phyloP scores from a whole-genome alignment of 1,140 invertebrate species.

The Andrena cerasifolii region DNA sequence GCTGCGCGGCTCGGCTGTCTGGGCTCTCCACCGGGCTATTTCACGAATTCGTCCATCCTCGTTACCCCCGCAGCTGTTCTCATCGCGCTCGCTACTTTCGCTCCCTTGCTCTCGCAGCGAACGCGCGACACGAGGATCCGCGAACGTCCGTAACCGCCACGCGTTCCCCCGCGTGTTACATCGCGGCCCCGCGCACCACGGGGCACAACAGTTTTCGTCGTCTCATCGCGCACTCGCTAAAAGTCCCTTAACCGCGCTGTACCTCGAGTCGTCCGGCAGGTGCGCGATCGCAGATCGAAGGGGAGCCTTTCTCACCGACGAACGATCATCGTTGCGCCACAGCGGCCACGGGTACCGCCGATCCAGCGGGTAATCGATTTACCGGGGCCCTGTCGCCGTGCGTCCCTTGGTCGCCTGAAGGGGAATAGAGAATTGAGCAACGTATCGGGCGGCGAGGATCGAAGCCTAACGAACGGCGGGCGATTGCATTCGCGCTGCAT shows the following conservation, averaged over 20 bases:
- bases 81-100: slow-evolving; percentile 33
- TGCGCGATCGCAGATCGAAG: not conserved
- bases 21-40: slow-evolving; percentile 46
- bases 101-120: slow-evolving; percentile 12
- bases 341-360: not conserved
- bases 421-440: slow-evolving; percentile 25
- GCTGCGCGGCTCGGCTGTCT: slow-evolving; percentile 26
- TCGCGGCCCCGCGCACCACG: slow-evolving; percentile 36
- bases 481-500: slow-evolving; percentile 42
- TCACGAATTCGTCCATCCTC: slow-evolving; percentile 65
- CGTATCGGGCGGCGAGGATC: slow-evolving; percentile 19
- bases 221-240: slow-evolving; percentile 8
- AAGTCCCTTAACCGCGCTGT: no score
- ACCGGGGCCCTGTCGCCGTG: no score
- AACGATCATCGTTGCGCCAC: not conserved
- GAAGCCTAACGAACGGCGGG: slow-evolving; percentile 10
- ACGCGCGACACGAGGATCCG: not conserved
- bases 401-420: slow-evolving; percentile 7
- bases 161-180: slow-evolving; percentile 2
- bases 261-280: not conserved
- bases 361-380: not conserved
- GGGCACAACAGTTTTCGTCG: slow-evolving; percentile 16
- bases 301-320: not conserved
- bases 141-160: slow-evolving; percentile 36
- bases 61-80: slow-evolving; percentile 22